Evolutionary conservation across 2,797 vertebrate genomes (phyloP).

Genomic region (Lacerta viridis): DNA sequence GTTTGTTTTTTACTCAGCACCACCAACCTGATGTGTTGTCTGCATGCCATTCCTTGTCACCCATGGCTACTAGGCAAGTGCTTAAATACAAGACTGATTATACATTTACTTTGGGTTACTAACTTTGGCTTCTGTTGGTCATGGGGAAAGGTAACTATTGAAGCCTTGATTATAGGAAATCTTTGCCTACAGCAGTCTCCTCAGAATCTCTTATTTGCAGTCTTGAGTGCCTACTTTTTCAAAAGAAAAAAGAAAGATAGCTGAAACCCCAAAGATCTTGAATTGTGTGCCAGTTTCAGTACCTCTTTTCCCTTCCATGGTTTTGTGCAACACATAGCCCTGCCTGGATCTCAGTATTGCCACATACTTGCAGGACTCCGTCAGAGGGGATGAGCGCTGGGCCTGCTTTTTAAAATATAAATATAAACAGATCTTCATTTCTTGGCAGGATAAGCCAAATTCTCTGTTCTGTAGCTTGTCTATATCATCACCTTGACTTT

Average conservation of each 20-base stretch:
- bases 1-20: background rate
- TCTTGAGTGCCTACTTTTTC: background rate
- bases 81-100: background rate
- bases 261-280: background rate
- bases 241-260: background rate
- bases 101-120: background rate
- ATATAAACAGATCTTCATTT: constrained; percentile 7
- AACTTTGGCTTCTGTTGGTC: background rate
- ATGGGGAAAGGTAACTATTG: no score
- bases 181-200: background rate
- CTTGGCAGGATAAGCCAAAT: constrained; percentile 2
- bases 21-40: background rate
- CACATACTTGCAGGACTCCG: background rate
- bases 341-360: background rate
- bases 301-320: background rate
- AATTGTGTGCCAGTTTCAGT: background rate
- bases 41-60: background rate
- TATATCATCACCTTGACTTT: background rate
- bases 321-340: background rate
- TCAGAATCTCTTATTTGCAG: background rate
- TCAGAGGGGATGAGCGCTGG: background rate
- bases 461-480: constrained; percentile 2
- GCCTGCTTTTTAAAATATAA: background rate
- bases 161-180: background rate
- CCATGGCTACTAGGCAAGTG: background rate